Evolutionary conservation across 2,113 vertebrate species (phyloP).

Genomic region (Acanthochromis polyacanthus): DNA sequence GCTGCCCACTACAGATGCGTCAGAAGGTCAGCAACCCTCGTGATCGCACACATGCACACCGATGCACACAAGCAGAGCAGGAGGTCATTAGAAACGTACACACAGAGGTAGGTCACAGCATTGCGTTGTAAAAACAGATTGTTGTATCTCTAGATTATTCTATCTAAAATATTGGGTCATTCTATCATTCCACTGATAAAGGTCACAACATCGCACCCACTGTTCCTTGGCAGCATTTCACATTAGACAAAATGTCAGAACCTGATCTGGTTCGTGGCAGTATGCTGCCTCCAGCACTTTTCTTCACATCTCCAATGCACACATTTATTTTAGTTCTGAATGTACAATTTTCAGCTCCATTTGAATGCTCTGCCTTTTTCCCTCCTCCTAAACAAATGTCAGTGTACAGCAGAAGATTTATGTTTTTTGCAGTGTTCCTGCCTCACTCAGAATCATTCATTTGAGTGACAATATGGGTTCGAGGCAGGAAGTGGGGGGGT

Average conservation of each 20-base stretch:
- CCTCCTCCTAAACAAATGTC: constrained; percentile 64
- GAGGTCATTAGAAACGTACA: constrained; percentile 22
- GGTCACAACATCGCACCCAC: constrained; percentile 74
- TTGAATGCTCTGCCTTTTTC: constrained; percentile 49
- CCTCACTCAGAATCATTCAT: constrained; percentile 70
- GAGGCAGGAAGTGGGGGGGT: constrained; percentile 58
- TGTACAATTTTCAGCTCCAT: constrained; percentile 62
- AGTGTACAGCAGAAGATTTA: constrained; percentile 50
- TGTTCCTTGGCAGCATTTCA: constrained; percentile 67
- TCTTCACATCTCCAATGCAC: constrained; percentile 57
- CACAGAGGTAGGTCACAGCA: constrained; percentile 9
- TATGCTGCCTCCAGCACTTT: constrained; percentile 61
- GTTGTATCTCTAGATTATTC: constrained; percentile 45
- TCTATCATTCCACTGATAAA: constrained; percentile 72
- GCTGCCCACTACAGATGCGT: constrained; percentile 28
- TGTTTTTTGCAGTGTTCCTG: constrained; percentile 49
- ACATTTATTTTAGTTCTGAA: constrained; percentile 63
- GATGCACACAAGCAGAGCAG: background rate
- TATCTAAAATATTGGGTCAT: constrained; percentile 59
- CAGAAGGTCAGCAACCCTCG: constrained; percentile 46
- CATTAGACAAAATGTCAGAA: constrained; percentile 78
- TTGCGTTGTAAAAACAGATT: constrained; percentile 56
- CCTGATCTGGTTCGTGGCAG: constrained; percentile 66
- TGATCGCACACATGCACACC: constrained; percentile 12
- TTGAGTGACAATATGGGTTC: constrained; percentile 72